These are phyloP conservation scores for Argyra leucocephala DNA, from an alignment of 2,888 invertebrate genomes.

Conservation along the genomic window DNA sequence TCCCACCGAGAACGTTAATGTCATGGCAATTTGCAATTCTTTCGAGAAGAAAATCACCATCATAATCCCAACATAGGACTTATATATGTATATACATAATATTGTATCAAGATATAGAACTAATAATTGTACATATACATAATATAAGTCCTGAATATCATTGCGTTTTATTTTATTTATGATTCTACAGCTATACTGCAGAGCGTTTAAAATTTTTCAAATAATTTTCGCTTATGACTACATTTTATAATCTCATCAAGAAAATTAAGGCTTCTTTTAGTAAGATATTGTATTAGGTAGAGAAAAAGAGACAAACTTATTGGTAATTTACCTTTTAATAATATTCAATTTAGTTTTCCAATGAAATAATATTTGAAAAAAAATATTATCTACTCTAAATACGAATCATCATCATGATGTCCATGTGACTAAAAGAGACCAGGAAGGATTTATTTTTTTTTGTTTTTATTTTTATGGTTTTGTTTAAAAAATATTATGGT, in stretches of 20 bases:
- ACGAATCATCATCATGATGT: no score
- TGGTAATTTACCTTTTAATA: no score
- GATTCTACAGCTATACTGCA: neutral
- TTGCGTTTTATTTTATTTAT: neutral
- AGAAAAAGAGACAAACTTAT: no score
- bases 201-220: slow-evolving; percentile 6
- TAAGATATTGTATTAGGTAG: no score
- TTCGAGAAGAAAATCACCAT: neutral
- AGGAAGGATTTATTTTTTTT: no score
- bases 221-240: neutral
- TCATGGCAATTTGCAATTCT: slow-evolving; percentile 1
- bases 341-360: no score
- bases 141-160: neutral
- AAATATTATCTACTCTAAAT: no score
- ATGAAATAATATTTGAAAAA: no score
- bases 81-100: no score
- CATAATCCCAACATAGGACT: neutral
- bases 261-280: neutral
- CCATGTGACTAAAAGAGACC: no score
- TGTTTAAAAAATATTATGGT: slow-evolving; percentile 6
- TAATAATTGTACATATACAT: no score
- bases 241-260: neutral
- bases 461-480: neutral
- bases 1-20: slow-evolving; percentile 6
- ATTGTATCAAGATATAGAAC: no score